These are phyloP conservation scores for Limnephilus lunatus DNA, from an alignment of 2,888 invertebrate species.

Conservation along the genomic window DNA sequence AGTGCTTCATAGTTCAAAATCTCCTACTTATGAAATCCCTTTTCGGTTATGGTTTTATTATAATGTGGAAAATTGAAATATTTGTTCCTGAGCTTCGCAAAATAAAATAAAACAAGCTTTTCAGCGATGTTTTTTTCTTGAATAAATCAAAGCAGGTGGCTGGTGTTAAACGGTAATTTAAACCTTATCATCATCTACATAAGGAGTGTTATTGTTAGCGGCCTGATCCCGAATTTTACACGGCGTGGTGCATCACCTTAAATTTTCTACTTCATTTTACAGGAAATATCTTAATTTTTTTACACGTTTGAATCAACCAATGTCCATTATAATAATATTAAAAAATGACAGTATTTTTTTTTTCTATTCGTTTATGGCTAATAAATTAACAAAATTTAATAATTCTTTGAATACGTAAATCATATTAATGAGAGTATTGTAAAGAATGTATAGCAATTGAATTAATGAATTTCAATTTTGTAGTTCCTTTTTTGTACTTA, in stretches of 20 bases:
- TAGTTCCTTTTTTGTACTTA: conserved; percentile 41
- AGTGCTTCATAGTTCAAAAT: too few relatives aligned
- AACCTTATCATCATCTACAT: too few relatives aligned
- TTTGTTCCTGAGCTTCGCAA: too few relatives aligned
- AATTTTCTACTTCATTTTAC: not conserved
- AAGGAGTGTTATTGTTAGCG: too few relatives aligned
- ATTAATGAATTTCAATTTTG: not conserved
- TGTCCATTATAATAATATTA: not conserved
- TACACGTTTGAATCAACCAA: not conserved
- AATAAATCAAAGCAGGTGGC: too few relatives aligned
- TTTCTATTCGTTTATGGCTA: not conserved
- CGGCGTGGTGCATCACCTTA: not conserved
- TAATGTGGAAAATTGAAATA: too few relatives aligned
- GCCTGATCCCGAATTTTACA: too few relatives aligned
- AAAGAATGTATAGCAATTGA: not conserved
- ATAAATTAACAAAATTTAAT: not conserved
- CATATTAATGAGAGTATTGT: not conserved
- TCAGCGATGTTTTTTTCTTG: too few relatives aligned
- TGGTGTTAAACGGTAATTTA: too few relatives aligned
- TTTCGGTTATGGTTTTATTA: too few relatives aligned
- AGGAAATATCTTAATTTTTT: not conserved
- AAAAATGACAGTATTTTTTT: not conserved
- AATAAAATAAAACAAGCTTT: too few relatives aligned
- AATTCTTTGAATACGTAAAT: not conserved
- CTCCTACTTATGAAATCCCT: too few relatives aligned